Evolutionary conservation across 1,140 invertebrate species (phyloP).

Genomic region (Pollicipes pollicipes): DNA sequence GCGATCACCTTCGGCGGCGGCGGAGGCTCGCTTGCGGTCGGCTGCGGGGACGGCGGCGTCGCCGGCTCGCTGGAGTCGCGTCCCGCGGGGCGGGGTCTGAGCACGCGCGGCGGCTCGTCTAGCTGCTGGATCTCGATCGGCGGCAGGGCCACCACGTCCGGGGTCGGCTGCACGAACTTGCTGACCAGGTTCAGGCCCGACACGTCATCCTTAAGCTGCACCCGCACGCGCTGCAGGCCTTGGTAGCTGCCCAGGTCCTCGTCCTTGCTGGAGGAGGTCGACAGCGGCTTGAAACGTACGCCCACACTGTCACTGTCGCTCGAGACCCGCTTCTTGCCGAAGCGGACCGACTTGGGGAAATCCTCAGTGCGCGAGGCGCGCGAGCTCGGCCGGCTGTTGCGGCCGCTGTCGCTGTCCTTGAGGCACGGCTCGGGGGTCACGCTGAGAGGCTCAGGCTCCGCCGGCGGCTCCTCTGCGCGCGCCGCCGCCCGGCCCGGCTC

Average conservation of each 20-base stretch:
- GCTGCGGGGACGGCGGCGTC: too few species aligned
- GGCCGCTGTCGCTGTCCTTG: background rate
- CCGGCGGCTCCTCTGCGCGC: background rate
- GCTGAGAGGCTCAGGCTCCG: background rate
- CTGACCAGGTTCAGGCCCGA: background rate
- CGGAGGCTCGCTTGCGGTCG: background rate
- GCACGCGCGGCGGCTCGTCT: background rate
- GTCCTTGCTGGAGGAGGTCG: slow-evolving; percentile 4
- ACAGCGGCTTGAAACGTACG: background rate
- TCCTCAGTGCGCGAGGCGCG: background rate
- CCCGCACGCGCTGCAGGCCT: background rate
- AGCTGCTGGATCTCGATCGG: background rate
- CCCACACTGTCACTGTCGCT: background rate
- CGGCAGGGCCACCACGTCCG: background rate
- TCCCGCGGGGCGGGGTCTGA: slow-evolving; percentile 9
- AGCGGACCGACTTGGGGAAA: background rate
- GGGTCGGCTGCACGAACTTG: background rate
- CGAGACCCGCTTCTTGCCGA: background rate
- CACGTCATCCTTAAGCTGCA: slow-evolving; percentile 1
- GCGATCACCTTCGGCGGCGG: too few species aligned
- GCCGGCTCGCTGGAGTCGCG: background rate
- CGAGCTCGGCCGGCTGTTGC: background rate
- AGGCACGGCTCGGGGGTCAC: background rate
- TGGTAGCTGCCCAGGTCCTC: slow-evolving; percentile 1
- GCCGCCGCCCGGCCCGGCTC: background rate